Base-by-base conservation (phyloP, 2,888 invertebrate genomes). In the Agrenia bidenticulata region DNA sequence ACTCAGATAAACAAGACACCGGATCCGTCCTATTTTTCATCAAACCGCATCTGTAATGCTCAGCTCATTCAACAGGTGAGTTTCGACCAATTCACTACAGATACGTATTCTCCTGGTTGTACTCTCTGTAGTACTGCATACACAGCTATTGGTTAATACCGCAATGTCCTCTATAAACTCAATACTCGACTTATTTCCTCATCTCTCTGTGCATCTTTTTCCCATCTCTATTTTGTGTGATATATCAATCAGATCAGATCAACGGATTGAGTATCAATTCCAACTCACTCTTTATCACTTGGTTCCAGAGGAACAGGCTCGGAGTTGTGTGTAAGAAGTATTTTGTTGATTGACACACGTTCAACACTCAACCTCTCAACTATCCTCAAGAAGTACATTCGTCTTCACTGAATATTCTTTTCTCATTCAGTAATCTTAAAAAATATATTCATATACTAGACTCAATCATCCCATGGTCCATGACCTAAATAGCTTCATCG, bases 401-500 rank as follows among this genome's bases (percentile, higher is more conserved):
- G 11, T 19, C 62, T 63, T 58, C 60, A 59, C 65, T 68, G 68
- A 68, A 68, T 68, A 68, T 68, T 68, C 63, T 23, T 50, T 15
- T 55, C 65, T 68, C 68, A 68, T 68, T 68, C 65, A 45, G 7
- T 51, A 23, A 51, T 23, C 51, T 51, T 4, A 23, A 23, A 51
- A 23, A 23, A 51, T 11, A 23, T 19, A n/a, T 11, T 39, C 9
- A 39, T 7, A 39, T n/a, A n/a, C n/a, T 32, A 32, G 11, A 11
- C 32, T 32, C 32, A 4, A 11, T 32, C 45, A 17, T 19, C 15
- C 19, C 51, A 11, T 51, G 17, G 23, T 51, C 51, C 51, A 51
- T 51, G 51, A 51, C 51, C 51, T 51, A 51, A 51, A 51, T 51
- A 7, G 5, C 7, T 24, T 23, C 23, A 51, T 23, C 51, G 7